phyloP scores from a whole-genome alignment of 2,113 vertebrate species.

The Theristicus caerulescens region DNA sequence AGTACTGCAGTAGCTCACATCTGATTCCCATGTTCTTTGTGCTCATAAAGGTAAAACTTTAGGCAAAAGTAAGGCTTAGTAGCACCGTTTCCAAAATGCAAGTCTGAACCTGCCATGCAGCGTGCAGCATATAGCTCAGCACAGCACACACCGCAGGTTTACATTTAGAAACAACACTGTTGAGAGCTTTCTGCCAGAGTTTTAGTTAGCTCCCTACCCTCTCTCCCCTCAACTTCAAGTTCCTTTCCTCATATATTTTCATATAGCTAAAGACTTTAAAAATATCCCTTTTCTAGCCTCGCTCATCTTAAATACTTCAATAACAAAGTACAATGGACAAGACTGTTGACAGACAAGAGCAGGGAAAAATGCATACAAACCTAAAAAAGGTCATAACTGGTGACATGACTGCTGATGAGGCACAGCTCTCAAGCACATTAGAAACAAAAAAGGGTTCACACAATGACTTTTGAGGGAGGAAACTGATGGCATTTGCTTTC shows the following conservation, averaged over 20 bases:
- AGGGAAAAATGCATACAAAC: neutral
- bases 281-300: neutral
- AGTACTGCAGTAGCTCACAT: neutral
- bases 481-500: neutral
- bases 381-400: neutral
- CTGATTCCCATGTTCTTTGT: neutral
- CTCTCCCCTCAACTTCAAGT: neutral
- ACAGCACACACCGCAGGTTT: neutral
- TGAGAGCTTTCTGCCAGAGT: neutral
- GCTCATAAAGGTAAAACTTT: neutral
- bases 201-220: neutral
- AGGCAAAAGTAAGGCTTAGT: neutral
- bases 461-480: neutral
- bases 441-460: neutral
- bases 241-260: neutral
- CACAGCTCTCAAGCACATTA: neutral
- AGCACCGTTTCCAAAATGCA: neutral
- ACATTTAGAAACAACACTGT: neutral
- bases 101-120: neutral
- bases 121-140: neutral
- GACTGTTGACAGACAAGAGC: neutral
- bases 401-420: neutral
- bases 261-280: neutral
- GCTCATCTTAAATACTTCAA: neutral
- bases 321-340: neutral